A percentile compares a stretch with the other conserved stretches of the same genome.
Evolutionary conservation across 2,797 vertebrate genomes (phyloP).

Genomic region (Distichodus sexfasciatus): DNA sequence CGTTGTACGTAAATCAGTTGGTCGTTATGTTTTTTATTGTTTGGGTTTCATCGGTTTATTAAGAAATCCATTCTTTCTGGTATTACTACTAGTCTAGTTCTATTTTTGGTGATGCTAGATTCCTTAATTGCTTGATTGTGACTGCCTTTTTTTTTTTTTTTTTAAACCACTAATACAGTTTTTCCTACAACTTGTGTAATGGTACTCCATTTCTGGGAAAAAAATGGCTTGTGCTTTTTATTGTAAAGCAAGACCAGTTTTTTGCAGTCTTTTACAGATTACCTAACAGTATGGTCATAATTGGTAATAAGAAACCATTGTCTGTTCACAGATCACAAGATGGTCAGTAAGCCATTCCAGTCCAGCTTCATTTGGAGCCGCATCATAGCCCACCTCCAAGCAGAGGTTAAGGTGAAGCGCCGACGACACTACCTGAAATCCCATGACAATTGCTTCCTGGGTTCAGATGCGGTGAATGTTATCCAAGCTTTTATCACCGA

Average conservation of each 20-base stretch:
- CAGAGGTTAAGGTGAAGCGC: slow-evolving; percentile 84
- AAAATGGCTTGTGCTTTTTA: not conserved
- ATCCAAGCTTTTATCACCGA: slow-evolving; percentile 76
- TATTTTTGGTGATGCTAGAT: too few relatives aligned
- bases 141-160: not conserved
- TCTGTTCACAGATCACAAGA: slow-evolving; percentile 69
- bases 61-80: too few relatives aligned
- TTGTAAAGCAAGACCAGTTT: not conserved
- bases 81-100: too few relatives aligned
- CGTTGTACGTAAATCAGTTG: too few relatives aligned
- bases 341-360: slow-evolving; percentile 71
- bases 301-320: not conserved
- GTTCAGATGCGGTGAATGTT: slow-evolving; percentile 87
- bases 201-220: too few relatives aligned
- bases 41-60: too few relatives aligned
- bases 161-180: not conserved
- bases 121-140: too few relatives aligned
- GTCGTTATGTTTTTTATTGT: too few relatives aligned
- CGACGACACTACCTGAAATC: slow-evolving; percentile 81
- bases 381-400: slow-evolving; percentile 81
- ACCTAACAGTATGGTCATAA: not conserved
- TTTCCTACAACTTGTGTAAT: too few relatives aligned
- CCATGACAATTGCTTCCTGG: slow-evolving; percentile 86
- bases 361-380: slow-evolving; percentile 80
- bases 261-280: not conserved